A percentile compares a stretch with the other conserved stretches of the same genome.
Conservation (phyloP, 2,113 vertebrate genomes). For the Gobiocypris rarus region DNA sequence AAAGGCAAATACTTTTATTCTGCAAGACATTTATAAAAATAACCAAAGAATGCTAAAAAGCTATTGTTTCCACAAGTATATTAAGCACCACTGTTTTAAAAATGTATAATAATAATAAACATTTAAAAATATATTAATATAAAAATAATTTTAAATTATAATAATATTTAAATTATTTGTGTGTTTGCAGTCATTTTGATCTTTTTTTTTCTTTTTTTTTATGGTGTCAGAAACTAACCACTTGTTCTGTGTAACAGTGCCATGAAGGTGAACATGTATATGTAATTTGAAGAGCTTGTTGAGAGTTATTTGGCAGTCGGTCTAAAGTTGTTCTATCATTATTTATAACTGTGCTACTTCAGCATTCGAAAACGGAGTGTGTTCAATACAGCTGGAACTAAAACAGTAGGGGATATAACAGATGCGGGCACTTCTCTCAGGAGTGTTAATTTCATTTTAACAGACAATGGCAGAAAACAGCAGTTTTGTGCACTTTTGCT, state of each 20-base stretch:
- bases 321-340: not conserved
- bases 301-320: conserved; percentile 20
- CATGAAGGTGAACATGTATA: not conserved
- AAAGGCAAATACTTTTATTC: not conserved
- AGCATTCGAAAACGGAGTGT: not conserved
- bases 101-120: not conserved
- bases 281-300: not conserved
- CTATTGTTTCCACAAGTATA: not conserved
- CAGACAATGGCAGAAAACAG: not conserved
- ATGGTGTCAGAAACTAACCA: not conserved
- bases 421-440: not conserved
- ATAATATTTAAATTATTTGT: not conserved
- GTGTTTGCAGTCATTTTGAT: no score
- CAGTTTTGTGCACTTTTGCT: conserved; percentile 15
- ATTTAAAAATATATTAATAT: not conserved
- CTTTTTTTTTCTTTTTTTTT: no score
- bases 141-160: not conserved
- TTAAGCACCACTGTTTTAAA: not conserved
- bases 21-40: no score
- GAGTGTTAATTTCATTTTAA: not conserved
- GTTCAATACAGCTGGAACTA: not conserved
- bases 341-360: conserved; percentile 13
- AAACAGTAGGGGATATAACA: not conserved
- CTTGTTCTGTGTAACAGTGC: not conserved
- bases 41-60: not conserved